phyloP scores from a whole-genome alignment of 2,113 vertebrate genomes.

The Propithecus coquereli region DNA sequence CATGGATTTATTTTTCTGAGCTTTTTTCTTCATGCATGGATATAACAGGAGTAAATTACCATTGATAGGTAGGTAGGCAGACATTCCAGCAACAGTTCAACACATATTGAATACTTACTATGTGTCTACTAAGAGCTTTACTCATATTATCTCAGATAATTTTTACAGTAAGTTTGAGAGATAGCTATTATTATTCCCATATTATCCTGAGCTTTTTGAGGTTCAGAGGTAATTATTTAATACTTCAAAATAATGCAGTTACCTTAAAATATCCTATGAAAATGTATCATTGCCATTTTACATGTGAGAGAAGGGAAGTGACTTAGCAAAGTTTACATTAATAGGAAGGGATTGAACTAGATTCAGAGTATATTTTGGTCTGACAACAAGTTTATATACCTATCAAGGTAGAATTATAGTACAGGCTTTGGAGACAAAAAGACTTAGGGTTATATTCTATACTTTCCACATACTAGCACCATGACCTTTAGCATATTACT shows the following conservation, averaged over 20 bases:
- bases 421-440: too few species aligned
- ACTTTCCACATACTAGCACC: too few species aligned
- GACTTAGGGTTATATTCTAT: too few species aligned
- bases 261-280: neutral
- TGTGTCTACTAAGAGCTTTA: neutral
- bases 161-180: neutral
- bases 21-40: neutral
- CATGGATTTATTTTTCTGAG: neutral
- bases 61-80: neutral
- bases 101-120: neutral
- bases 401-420: too few species aligned
- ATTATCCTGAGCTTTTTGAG: neutral
- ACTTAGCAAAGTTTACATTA: neutral
- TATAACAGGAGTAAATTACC: neutral
- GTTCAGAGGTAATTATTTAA: neutral
- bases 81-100: neutral
- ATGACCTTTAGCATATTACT: too few species aligned
- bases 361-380: neutral
- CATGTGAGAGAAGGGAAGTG: neutral
- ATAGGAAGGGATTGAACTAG: neutral
- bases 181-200: neutral
- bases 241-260: neutral
- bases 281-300: neutral
- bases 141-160: neutral
- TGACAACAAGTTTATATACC: neutral